These are phyloP conservation scores for Platygyra sinensis DNA, from an alignment of 64 coral and sea anemone species.

Conservation along the genomic window DNA sequence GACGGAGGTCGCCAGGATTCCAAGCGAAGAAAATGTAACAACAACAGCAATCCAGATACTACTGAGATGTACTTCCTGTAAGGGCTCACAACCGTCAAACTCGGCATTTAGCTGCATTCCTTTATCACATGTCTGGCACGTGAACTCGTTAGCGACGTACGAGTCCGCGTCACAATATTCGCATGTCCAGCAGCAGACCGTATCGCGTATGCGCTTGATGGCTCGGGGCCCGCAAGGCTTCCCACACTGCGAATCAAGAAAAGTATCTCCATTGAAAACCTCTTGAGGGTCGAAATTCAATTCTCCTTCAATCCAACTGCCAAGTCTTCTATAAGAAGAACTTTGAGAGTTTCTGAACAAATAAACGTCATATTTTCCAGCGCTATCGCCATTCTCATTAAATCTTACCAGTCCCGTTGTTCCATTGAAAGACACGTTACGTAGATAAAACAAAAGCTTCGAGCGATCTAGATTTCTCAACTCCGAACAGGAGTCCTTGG, in stretches of 20 bases:
- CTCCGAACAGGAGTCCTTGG: constrained; percentile 44
- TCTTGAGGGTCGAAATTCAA: neutral
- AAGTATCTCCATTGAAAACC: neutral
- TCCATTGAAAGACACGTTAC: constrained; percentile 78
- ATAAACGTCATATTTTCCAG: constrained; percentile 74
- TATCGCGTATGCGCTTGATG: constrained; percentile 28
- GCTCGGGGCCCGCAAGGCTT: constrained; percentile 54
- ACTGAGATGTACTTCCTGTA: constrained; percentile 45
- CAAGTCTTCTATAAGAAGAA: constrained; percentile 46
- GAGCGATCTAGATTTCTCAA: constrained; percentile 39
- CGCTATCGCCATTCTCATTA: constrained; percentile 61
- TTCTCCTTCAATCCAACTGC: constrained; percentile 67
- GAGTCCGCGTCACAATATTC: constrained; percentile 48
- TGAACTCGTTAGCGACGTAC: constrained; percentile 61
- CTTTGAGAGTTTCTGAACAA: neutral
- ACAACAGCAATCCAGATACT: constrained; percentile 52
- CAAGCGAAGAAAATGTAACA: constrained; percentile 39
- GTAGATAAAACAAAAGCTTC: constrained; percentile 58
- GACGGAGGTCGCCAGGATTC: constrained; percentile 58
- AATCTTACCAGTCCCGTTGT: constrained; percentile 69
- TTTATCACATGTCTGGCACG: constrained; percentile 61
- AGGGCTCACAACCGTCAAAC: constrained; percentile 60
- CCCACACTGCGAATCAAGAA: constrained; percentile 60
- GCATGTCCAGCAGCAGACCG: constrained; percentile 87
- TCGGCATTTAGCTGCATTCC: constrained; percentile 46